Evolutionary conservation across 2,113 vertebrate genomes (phyloP).

Genomic region (Paratilapia polleni): DNA sequence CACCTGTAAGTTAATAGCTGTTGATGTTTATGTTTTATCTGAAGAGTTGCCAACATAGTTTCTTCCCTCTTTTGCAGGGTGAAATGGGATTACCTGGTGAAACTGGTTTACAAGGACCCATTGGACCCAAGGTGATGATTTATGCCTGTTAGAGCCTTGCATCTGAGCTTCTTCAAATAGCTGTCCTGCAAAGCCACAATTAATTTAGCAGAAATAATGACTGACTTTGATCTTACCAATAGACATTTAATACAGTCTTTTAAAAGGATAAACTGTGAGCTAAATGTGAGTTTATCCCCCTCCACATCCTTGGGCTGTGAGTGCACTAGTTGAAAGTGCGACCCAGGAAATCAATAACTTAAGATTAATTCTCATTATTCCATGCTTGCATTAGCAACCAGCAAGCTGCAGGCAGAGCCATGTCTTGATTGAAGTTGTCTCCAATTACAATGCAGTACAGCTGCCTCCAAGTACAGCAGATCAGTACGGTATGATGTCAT

Average conservation of each 20-base stretch:
- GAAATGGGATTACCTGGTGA: conserved; percentile 85
- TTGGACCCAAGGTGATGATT: conserved; percentile 86
- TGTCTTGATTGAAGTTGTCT: conserved; percentile 14
- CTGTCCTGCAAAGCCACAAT: neutral
- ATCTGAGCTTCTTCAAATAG: conserved; percentile 1
- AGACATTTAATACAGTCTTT: conserved; percentile 6
- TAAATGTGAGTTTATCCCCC: conserved; percentile 7
- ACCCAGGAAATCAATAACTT: conserved; percentile 16
- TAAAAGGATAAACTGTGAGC: conserved; percentile 19
- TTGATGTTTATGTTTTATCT: neutral
- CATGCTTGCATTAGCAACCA: neutral
- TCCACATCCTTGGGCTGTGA: neutral
- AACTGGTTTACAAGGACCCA: conserved; percentile 84
- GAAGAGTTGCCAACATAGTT: neutral
- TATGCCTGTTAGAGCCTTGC: neutral
- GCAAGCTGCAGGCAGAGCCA: conserved; percentile 5
- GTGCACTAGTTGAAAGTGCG: neutral
- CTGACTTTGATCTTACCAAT: neutral
- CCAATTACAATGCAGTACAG: neutral
- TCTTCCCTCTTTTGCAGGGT: conserved; percentile 79
- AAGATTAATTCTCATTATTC: conserved; percentile 12
- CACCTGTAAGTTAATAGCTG: conserved; percentile 65
- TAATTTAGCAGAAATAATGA: neutral
- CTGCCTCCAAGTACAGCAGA: neutral
- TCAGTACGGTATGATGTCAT: neutral